Conservation (phyloP, 2,113 vertebrate genomes). For the Oreotragus oreotragus region DNA sequence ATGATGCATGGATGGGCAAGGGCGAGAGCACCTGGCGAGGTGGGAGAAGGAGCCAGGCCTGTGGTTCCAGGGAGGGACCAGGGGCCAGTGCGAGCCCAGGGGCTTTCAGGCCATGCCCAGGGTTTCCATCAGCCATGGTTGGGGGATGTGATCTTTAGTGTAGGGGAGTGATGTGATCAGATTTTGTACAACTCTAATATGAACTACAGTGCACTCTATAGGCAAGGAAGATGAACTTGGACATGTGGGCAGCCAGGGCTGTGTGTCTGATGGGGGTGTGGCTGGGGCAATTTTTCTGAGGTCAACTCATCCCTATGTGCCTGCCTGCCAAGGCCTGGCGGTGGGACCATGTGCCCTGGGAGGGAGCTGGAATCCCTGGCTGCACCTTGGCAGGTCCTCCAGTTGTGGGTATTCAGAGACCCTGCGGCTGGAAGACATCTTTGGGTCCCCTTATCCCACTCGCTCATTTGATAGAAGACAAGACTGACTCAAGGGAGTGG, state of each 20-base stretch:
- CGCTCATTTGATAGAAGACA: background rate
- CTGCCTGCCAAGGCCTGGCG: background rate
- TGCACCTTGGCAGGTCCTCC: background rate
- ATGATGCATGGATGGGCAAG: background rate
- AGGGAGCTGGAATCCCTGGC: background rate
- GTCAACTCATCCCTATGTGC: no score
- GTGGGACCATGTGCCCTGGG: no score
- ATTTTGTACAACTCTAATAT: background rate
- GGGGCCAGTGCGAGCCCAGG: background rate
- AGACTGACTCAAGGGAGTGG: no score
- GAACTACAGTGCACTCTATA: fast-evolving
- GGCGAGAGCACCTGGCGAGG: background rate
- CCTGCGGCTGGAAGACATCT: background rate
- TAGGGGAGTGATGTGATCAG: background rate
- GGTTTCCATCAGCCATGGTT: background rate
- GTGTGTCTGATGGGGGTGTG: background rate
- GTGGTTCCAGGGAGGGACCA: fast-evolving
- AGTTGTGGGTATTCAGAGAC: background rate
- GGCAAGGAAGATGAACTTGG: background rate
- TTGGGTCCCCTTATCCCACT: background rate
- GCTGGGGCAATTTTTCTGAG: background rate
- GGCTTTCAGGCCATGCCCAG: background rate
- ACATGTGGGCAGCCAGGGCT: fast-evolving
- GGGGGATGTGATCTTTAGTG: background rate
- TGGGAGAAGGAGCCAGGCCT: background rate